A percentile compares a stretch with the other conserved stretches of the same genome.
phyloP scores from a whole-genome alignment of 2,113 vertebrate species.

The Bettongia penicillata region DNA sequence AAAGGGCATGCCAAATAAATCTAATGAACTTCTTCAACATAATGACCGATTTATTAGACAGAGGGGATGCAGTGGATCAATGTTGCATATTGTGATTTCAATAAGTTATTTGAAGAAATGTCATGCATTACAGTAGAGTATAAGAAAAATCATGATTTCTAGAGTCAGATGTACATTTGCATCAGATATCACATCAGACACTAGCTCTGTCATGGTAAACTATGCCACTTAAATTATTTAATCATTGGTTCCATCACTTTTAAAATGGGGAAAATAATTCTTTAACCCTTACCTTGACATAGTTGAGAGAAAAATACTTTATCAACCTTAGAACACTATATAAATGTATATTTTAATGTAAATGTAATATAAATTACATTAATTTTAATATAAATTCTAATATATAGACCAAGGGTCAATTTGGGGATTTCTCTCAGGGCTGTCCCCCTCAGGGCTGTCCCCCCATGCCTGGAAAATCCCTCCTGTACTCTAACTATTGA shows the following conservation, averaged over 20 bases:
- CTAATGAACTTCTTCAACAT: slow-evolving; percentile 29
- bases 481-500: neutral
- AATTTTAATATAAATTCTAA: neutral
- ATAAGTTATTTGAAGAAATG: slow-evolving; percentile 54
- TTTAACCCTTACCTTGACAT: neutral
- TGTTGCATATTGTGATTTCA: slow-evolving; percentile 51
- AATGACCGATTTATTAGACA: slow-evolving; percentile 58
- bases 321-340: neutral
- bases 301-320: neutral
- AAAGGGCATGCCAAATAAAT: slow-evolving; percentile 33
- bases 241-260: neutral
- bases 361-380: neutral
- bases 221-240: neutral
- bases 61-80: slow-evolving; percentile 38
- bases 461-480: neutral
- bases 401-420: neutral
- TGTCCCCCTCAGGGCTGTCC: neutral
- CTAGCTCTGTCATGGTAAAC: neutral
- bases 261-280: neutral
- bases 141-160: neutral
- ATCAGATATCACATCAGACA: neutral
- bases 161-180: neutral
- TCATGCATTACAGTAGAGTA: neutral
- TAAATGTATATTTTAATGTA: neutral
- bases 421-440: neutral